phyloP scores from a whole-genome alignment of 2,888 invertebrate species.

The Scotopteryx bipunctaria region DNA sequence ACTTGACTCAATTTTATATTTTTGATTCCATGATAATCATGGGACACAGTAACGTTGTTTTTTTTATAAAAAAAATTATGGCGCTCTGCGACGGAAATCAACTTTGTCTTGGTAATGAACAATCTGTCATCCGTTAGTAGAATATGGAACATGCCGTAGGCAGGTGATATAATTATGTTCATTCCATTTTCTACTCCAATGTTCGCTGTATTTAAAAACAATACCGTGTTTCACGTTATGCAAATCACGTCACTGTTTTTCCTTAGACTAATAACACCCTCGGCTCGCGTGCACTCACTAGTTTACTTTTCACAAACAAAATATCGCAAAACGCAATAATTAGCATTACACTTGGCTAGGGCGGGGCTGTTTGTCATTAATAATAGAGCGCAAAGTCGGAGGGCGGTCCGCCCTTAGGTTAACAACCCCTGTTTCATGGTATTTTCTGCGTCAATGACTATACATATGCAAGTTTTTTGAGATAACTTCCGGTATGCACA shows the following conservation, averaged over 20 bases:
- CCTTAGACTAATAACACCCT: slow-evolving; percentile 42
- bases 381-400: slow-evolving; percentile 76
- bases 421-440: slow-evolving; percentile 73
- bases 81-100: too few relatives aligned
- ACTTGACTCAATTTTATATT: too few relatives aligned
- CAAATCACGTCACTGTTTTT: slow-evolving; percentile 66
- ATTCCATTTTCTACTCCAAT: neutral
- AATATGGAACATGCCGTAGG: too few relatives aligned
- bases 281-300: slow-evolving; percentile 48
- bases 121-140: too few relatives aligned
- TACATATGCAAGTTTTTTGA: slow-evolving; percentile 48
- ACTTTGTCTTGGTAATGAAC: too few relatives aligned
- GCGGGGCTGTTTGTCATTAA: slow-evolving; percentile 77
- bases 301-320: slow-evolving; percentile 66
- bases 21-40: too few relatives aligned
- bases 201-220: slow-evolving; percentile 15
- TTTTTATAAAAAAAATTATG: too few relatives aligned
- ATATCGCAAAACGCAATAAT: slow-evolving; percentile 75
- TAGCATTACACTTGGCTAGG: slow-evolving; percentile 73
- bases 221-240: slow-evolving; percentile 47
- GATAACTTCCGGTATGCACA: slow-evolving; percentile 18
- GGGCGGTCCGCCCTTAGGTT: slow-evolving; percentile 77
- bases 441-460: slow-evolving; percentile 50
- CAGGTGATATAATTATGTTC: too few relatives aligned
- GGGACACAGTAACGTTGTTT: too few relatives aligned